phyloP scores from a whole-genome alignment of 2,113 vertebrate species.

The Vidua chalybeata region DNA sequence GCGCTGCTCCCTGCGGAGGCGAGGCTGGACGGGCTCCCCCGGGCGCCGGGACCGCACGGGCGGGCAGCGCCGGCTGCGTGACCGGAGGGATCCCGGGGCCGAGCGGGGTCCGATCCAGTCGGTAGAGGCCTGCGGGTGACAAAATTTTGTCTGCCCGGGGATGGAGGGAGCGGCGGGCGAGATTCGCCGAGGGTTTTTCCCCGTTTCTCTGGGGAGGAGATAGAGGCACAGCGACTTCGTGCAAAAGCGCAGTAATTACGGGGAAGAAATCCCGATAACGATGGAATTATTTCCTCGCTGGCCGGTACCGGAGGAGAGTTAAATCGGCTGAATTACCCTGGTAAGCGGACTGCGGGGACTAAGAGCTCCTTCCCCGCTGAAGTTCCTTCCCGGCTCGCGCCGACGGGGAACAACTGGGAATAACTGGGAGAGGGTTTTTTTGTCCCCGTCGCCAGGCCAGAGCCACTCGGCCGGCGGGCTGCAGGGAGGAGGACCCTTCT shows the following conservation, averaged over 20 bases:
- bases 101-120: neutral
- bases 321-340: neutral
- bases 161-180: neutral
- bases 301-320: neutral
- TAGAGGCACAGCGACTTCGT: neutral
- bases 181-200: rapidly evolving
- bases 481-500: neutral
- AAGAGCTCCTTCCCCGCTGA: neutral
- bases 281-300: neutral
- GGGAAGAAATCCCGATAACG: neutral
- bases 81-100: neutral
- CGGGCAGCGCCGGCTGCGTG: neutral
- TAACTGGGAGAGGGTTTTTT: neutral
- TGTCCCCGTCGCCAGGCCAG: neutral
- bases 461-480: neutral
- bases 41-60: neutral
- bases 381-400: neutral
- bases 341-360: neutral
- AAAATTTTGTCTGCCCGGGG: neutral
- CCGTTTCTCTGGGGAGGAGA: neutral
- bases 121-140: neutral
- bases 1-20: constrained; percentile 5
- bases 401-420: neutral
- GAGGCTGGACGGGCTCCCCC: neutral
- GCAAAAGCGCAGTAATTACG: neutral